Base-by-base conservation (phyloP, 2,113 vertebrate species). In the Mola mola region DNA sequence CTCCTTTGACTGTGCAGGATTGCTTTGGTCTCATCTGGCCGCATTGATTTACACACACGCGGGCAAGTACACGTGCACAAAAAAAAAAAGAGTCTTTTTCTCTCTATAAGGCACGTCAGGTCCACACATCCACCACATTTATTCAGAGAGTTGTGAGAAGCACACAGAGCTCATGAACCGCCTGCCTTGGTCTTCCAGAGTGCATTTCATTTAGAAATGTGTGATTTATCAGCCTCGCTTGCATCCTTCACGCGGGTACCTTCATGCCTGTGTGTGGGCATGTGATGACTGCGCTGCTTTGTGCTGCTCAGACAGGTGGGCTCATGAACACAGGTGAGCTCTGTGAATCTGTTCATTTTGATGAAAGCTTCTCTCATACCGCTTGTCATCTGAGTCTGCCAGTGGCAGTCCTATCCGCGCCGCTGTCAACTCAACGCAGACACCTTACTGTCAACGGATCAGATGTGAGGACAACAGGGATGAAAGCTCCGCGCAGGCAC, bases 11-110 rank as follows among this genome's bases (percentile, higher is more conserved):
- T 88, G 86, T 86, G 85, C 78, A 68, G 83, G 89, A 92, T 92
- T 91, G 90, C 89, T 93, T 90, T 85, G 90, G 89, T 91, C 88
- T 90, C 89, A 89, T 91, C 87, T 79, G 84, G 85, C 78, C 81
- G 86, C 88, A 87, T 82, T 90, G 86, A 90, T 91, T 90, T 85
- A 57, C 72, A 42, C 86, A 64, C 55, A 78, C 67, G 53, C 58
- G 64, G 42, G 66, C 40, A 66, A 36, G 42, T 59, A 51, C 44
- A 51, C 36, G 42, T 53, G 41, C 4, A 25, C 33, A 43, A 36
- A 29, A 29, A 43, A n/a, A n/a, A n/a, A n/a, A n/a, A n/a, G n/a
- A n/a, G n/a, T n/a, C n/a, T n/a, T n/a, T n/a, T n/a, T n/a, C n/a
- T n/a, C n/a, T n/a, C n/a, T n/a, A n/a, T n/a, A n/a, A n/a, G n/a